phyloP scores from a whole-genome alignment of 2,797 vertebrate genomes.

The Manis pentadactyla region DNA sequence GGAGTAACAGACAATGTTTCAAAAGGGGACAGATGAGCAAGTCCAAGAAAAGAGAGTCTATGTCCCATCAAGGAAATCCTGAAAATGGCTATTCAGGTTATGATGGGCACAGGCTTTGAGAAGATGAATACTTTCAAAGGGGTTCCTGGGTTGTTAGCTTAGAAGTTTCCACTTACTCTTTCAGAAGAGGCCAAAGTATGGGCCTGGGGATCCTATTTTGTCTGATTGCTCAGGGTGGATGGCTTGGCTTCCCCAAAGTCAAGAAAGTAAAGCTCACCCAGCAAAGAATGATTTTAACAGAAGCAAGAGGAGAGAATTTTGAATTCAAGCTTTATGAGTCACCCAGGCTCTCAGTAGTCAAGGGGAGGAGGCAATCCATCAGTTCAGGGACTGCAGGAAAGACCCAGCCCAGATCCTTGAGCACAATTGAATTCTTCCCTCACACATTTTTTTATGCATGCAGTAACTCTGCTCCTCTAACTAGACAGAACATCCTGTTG shows the following conservation, averaged over 20 bases:
- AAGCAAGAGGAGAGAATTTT: background rate
- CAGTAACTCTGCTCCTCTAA: background rate
- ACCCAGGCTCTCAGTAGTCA: background rate
- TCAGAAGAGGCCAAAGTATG: background rate
- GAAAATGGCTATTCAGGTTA: background rate
- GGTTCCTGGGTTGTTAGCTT: background rate
- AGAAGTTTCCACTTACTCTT: background rate
- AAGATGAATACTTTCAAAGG: background rate
- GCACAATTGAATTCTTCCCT: background rate
- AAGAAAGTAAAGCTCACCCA: background rate
- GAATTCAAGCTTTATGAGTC: background rate
- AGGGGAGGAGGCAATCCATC: background rate
- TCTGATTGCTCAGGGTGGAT: background rate
- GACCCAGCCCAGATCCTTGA: background rate
- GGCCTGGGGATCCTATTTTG: background rate
- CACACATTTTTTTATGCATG: background rate
- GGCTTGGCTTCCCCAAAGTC: background rate
- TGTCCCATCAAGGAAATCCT: background rate
- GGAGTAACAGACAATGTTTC: background rate
- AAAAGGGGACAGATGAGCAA: background rate
- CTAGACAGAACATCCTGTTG: slow-evolving; percentile 16
- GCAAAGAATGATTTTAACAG: background rate
- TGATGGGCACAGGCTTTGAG: background rate
- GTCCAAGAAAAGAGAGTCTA: background rate
- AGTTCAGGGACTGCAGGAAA: background rate